A percentile compares a stretch with the other conserved stretches of the same genome.
Conservation (phyloP, 2,797 vertebrate species). For the Limnodromus scolopaceus region DNA sequence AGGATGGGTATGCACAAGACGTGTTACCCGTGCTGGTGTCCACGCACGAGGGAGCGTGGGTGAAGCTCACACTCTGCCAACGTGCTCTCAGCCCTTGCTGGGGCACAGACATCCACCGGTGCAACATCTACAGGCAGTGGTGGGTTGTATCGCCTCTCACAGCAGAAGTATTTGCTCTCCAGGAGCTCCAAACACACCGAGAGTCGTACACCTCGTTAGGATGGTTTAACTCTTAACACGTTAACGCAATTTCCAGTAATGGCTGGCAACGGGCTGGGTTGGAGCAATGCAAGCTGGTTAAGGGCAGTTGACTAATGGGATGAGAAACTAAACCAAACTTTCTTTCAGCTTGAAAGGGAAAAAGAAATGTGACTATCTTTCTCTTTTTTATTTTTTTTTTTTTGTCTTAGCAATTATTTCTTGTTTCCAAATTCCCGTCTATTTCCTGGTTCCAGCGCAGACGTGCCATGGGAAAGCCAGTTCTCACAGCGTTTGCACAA, state of each 20-base stretch:
- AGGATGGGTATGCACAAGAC: fast-evolving
- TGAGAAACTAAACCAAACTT: background rate
- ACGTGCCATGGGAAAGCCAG: conserved; percentile 59
- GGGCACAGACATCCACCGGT: background rate
- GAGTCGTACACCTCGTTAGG: background rate
- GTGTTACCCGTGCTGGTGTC: fast-evolving
- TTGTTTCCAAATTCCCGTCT: conserved; percentile 11
- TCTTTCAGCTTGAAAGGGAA: background rate
- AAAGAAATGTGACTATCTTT: background rate
- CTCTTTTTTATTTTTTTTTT: background rate
- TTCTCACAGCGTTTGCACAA: conserved; percentile 61
- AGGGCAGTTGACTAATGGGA: background rate
- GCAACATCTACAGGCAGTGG: background rate
- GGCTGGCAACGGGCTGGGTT: background rate
- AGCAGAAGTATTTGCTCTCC: background rate
- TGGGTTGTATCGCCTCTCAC: background rate
- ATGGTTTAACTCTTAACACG: background rate
- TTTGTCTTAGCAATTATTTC: background rate
- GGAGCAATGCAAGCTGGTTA: background rate
- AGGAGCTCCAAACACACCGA: background rate
- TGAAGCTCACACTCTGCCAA: background rate
- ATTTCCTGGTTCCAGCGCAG: conserved; percentile 56
- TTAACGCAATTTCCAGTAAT: background rate
- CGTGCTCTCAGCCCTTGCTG: fast-evolving
- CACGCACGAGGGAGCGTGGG: fast-evolving